Evolutionary conservation across 2,113 vertebrate genomes (phyloP), one percentile per base, ranked within the genome.

Genomic region (Tachysurus vachellii): DNA sequence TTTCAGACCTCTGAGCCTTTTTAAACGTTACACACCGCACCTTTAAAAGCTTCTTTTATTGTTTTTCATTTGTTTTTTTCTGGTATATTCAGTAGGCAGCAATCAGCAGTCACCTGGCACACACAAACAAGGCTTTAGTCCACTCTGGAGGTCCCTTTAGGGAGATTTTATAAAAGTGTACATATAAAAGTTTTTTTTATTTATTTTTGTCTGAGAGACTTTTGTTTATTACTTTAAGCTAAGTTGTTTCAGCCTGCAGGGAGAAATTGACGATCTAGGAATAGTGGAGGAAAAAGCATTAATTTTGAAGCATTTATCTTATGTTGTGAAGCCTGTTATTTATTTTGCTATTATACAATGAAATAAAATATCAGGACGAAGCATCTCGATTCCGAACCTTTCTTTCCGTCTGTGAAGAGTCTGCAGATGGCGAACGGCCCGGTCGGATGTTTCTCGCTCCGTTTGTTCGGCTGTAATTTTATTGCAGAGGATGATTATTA

Each of bases 401-500:
- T 83, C 59, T n/a, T 31, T 42, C 21, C 5, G 44, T 36, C 17
- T 4, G 12, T 14, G 42, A 1, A 21, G 66, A 31, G 10, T 6
- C 13, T 26, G 80, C 83, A 88, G 83, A 77, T 56, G 87, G 64
- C 42, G 36, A 28, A 4, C 21, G 77, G 66, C 71, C 83, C 59
- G 44, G 73, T 71, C 57, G 59, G 86, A 80, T 85, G 87, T 85
- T 76, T 88, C 83, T 61, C 87, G 89, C 92, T 90, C 91, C 89
- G 85, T 92, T 91, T 92, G 75, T 84, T 81, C 56, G 4, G 44
- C 84, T 77, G 85, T 82, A 86, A 86, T 91, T 91, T 89, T 87
- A 84, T 89, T 81, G 77, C n/a, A 87, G 88, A 84, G 73, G 88
- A 90, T 91, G 88, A 89, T 90, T 73, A 89, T 87, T 77, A 87